These are phyloP conservation scores for Orestias chungarensis DNA, from an alignment of 2,797 vertebrate species.

Conservation along the genomic window DNA sequence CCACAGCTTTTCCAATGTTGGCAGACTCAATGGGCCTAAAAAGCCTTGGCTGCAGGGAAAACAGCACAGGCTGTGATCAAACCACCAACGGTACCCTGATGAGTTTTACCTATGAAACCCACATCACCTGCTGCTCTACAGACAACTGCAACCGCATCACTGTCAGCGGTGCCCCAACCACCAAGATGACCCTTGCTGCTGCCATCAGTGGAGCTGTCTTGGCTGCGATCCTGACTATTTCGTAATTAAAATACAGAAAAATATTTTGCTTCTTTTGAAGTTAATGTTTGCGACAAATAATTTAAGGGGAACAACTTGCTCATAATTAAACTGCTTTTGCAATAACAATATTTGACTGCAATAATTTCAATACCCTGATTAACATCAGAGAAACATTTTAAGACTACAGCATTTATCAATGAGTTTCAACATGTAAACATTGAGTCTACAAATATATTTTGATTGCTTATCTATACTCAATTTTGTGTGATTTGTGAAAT, in stretches of 20 bases:
- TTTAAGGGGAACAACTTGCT: not conserved
- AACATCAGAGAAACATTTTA: not conserved
- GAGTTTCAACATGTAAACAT: slow-evolving; percentile 61
- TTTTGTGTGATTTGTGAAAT: not conserved
- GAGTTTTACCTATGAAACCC: fast-evolving
- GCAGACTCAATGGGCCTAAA: slow-evolving; percentile 31
- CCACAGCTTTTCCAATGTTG: slow-evolving; percentile 45
- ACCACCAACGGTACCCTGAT: slow-evolving; percentile 15
- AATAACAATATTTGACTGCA: not conserved
- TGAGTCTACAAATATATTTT: slow-evolving; percentile 54
- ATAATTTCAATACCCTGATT: not conserved
- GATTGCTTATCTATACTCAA: not conserved
- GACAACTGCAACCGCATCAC: slow-evolving; percentile 56
- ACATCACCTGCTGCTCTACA: slow-evolving; percentile 35
- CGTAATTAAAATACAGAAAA: not conserved
- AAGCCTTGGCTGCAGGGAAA: slow-evolving; percentile 38
- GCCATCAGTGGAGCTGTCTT: not conserved
- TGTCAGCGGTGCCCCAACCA: not conserved
- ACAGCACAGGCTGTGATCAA: fast-evolving
- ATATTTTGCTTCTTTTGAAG: not conserved
- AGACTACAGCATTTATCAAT: slow-evolving; percentile 44
- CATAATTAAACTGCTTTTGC: not conserved
- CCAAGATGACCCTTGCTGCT: not conserved
- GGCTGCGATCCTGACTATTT: not conserved
- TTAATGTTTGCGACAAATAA: not conserved